A percentile compares a stretch with the other conserved stretches of the same genome.
phyloP scores from a whole-genome alignment of 23 tunicate genomes.

The Halocynthia roretzi region DNA sequence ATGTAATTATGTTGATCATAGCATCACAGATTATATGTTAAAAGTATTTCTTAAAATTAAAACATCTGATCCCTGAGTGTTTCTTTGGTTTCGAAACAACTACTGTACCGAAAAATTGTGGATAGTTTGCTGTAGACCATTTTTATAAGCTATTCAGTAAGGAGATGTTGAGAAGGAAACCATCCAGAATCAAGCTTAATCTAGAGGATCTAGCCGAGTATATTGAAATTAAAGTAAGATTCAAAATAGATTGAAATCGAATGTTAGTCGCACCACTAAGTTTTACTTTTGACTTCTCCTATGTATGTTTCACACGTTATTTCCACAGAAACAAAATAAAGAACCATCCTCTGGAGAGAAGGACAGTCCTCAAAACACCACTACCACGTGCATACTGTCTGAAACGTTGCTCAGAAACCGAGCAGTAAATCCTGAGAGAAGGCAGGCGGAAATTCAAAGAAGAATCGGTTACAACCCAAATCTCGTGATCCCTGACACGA shows the following conservation, averaged over 20 bases:
- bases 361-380: neutral
- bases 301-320: neutral
- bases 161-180: constrained; percentile 60
- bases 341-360: neutral
- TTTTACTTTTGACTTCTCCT: neutral
- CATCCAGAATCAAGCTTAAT: constrained; percentile 56
- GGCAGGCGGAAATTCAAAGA: constrained; percentile 15
- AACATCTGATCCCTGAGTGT: too few relatives aligned
- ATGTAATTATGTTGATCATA: too few relatives aligned
- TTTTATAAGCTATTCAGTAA: too few relatives aligned
- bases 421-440: constrained; percentile 6
- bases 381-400: neutral
- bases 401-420: constrained; percentile 1
- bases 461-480: constrained; percentile 4
- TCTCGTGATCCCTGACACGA: neutral
- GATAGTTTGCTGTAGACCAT: too few relatives aligned
- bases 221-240: constrained; percentile 46
- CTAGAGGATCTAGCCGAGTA: constrained; percentile 72
- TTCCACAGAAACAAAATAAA: neutral
- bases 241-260: neutral
- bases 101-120: too few relatives aligned
- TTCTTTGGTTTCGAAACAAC: too few relatives aligned
- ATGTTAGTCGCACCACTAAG: neutral
- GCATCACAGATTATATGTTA: too few relatives aligned
- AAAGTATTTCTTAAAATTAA: too few relatives aligned